Evolutionary conservation across 2,797 vertebrate species (phyloP).

Genomic region (Lophius americanus): DNA sequence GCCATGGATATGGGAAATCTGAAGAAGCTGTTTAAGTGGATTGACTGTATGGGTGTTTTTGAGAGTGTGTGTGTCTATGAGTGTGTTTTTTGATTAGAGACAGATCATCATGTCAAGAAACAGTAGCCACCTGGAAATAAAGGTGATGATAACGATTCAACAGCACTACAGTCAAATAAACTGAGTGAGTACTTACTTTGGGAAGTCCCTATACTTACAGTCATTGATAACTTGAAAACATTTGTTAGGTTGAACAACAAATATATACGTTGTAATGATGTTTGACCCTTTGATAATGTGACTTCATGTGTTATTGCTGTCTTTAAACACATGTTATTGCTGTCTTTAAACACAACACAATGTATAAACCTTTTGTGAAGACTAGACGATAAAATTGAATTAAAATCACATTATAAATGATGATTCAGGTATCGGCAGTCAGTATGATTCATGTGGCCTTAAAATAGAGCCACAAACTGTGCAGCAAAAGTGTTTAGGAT

Average conservation of each 20-base stretch:
- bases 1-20: constrained; percentile 72
- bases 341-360: neutral
- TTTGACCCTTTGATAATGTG: neutral
- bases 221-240: no score
- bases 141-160: constrained; percentile 13
- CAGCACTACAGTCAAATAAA: neutral
- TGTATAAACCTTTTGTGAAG: neutral
- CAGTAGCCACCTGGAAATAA: constrained; percentile 18
- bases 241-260: no score
- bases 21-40: constrained; percentile 63
- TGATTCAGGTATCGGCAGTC: neutral
- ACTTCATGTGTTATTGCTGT: neutral
- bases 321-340: neutral
- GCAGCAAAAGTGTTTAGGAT: neutral
- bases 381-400: neutral
- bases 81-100: constrained; percentile 23
- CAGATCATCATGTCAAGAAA: constrained; percentile 32
- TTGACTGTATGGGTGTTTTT: constrained; percentile 43
- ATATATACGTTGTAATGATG: no score
- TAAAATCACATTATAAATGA: constrained; percentile 3
- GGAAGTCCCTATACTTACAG: no score
- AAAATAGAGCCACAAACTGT: neutral
- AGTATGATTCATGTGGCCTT: constrained; percentile 1
- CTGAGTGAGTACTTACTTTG: no score
- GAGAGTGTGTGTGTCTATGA: constrained; percentile 31